Evolutionary conservation across 2,113 vertebrate species (phyloP).

Genomic region (Emydura subglobosa): DNA sequence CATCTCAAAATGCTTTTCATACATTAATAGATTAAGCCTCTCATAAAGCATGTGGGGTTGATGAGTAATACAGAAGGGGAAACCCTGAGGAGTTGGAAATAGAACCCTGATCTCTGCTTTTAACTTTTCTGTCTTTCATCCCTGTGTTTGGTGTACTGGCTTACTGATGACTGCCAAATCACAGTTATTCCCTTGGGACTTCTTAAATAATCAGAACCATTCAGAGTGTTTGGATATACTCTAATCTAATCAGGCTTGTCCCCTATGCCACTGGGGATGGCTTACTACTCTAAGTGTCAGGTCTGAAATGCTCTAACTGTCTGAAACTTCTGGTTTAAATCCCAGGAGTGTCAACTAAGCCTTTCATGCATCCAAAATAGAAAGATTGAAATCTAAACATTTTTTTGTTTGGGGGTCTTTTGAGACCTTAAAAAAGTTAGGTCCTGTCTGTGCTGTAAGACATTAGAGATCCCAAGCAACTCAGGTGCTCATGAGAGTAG

Average conservation of each 20-base stretch:
- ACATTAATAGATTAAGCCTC: neutral
- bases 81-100: neutral
- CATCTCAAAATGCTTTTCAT: neutral
- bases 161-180: neutral
- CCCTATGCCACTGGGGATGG: neutral
- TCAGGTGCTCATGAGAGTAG: neutral
- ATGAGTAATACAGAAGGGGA: neutral
- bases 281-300: neutral
- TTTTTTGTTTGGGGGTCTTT: neutral
- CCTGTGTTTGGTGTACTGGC: neutral
- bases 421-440: neutral
- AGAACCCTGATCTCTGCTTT: neutral
- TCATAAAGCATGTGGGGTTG: neutral
- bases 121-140: neutral
- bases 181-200: neutral
- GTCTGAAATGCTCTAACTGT: neutral
- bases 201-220: neutral
- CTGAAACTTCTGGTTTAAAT: neutral
- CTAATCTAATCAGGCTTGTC: neutral
- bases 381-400: neutral
- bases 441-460: neutral
- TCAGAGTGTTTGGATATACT: neutral
- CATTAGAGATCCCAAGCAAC: neutral
- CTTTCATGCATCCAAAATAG: neutral
- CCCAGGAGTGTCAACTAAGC: neutral